These are phyloP conservation scores for Panagrolaimus sp. DNA, from an alignment of 1,140 invertebrate genomes.

Conservation along the genomic window DNA sequence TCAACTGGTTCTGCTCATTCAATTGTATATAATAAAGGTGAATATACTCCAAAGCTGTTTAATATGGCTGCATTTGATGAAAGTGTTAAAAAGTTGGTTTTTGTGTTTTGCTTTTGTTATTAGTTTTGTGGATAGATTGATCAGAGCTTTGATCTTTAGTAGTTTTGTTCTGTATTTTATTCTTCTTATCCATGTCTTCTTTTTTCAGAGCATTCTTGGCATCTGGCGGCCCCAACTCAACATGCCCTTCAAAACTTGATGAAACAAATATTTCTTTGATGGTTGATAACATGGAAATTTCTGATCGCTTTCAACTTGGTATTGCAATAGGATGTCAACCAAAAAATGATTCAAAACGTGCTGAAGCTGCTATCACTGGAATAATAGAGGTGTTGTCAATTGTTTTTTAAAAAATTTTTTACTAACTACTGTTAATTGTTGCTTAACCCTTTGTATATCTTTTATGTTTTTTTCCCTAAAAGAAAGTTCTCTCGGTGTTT, in stretches of 20 bases:
- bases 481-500: constrained; percentile 8
- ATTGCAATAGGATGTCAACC: constrained; percentile 45
- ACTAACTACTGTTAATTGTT: no score
- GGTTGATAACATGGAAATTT: not conserved
- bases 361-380: constrained; percentile 29
- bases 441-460: not conserved
- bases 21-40: constrained; percentile 46
- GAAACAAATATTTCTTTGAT: not conserved
- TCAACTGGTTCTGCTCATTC: constrained; percentile 36
- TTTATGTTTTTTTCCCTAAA: not conserved
- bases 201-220: not conserved
- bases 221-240: not conserved
- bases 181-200: not conserved
- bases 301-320: constrained; percentile 43
- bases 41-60: constrained; percentile 46
- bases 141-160: no score
- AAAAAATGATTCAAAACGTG: constrained; percentile 14
- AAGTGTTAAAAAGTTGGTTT: constrained; percentile 44
- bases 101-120: no score
- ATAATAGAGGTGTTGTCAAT: constrained; percentile 32
- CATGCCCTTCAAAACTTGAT: not conserved
- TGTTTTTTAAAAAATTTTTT: not conserved
- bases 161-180: not conserved
- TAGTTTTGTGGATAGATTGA: no score
- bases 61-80: constrained; percentile 47